Evolutionary conservation across 1,140 invertebrate genomes (phyloP).

Genomic region (Gyrodactylus salaris): DNA sequence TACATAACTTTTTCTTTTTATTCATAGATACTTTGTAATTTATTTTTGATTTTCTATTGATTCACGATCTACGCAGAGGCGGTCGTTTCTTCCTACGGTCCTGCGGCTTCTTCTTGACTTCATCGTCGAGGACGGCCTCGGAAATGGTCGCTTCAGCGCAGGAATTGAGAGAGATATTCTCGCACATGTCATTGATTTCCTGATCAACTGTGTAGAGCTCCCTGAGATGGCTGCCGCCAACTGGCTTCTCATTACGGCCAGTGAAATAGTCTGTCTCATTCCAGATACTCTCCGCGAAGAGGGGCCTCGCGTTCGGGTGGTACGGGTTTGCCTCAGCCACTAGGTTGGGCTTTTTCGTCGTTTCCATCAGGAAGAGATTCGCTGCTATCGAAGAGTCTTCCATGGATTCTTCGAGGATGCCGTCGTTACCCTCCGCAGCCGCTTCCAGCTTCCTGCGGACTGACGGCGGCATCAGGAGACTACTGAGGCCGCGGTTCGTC

Average conservation of each 20-base stretch:
- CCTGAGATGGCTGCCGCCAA: not conserved
- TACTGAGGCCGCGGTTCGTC: not conserved
- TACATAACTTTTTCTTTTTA: too few relatives aligned
- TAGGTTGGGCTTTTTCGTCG: not conserved
- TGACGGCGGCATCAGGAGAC: not conserved
- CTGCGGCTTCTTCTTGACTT: not conserved
- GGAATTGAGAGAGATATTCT: not conserved
- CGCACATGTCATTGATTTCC: not conserved
- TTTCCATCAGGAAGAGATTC: not conserved
- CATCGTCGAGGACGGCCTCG: not conserved
- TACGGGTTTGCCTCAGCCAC: not conserved
- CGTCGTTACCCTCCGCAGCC: not conserved
- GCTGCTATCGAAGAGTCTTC: not conserved
- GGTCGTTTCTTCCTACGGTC: not conserved
- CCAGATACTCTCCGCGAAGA: not conserved
- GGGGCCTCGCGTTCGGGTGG: not conserved
- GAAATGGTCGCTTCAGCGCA: not conserved
- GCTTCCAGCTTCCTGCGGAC: not conserved
- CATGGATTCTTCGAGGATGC: not conserved
- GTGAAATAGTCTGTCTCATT: constrained; percentile 4
- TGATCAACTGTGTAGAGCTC: constrained; percentile 4
- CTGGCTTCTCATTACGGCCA: not conserved
- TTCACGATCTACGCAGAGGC: not conserved
- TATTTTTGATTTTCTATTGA: too few relatives aligned
- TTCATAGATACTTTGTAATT: too few relatives aligned